Evolutionary conservation across 2,888 invertebrate genomes (phyloP).

Genomic region (Troides oblongomaculatus): DNA sequence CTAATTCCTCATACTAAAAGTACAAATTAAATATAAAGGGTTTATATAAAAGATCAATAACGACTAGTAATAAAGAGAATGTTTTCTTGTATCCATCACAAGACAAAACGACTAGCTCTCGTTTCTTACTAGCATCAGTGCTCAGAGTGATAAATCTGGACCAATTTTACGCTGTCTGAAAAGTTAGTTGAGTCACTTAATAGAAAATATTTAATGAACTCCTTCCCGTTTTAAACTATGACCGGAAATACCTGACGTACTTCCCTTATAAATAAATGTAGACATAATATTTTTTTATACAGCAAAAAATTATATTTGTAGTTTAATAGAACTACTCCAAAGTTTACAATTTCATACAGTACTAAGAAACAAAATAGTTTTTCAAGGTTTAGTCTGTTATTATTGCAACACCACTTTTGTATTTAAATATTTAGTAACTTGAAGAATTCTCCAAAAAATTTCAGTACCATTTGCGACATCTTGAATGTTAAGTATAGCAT

Average conservation of each 20-base stretch:
- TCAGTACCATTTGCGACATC: neutral
- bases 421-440: neutral
- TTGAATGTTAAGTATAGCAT: neutral
- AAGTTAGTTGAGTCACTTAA: constrained; percentile 23
- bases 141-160: constrained; percentile 9
- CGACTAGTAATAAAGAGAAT: neutral
- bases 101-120: neutral
- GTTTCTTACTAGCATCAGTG: neutral
- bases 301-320: neutral
- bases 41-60: neutral
- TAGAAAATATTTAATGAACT: constrained; percentile 22
- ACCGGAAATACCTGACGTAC: constrained; percentile 11
- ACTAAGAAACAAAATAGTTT: no score
- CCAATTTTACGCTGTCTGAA: constrained; percentile 22
- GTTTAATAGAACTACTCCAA: neutral
- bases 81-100: neutral
- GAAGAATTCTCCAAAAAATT: neutral
- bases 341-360: neutral
- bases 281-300: neutral
- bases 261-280: neutral
- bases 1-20: no score
- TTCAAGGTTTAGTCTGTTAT: neutral
- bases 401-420: neutral
- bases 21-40: neutral
- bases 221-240: constrained; percentile 10